Conservation (phyloP, 2,797 vertebrate species). For the Coccyzus lansbergi region DNA sequence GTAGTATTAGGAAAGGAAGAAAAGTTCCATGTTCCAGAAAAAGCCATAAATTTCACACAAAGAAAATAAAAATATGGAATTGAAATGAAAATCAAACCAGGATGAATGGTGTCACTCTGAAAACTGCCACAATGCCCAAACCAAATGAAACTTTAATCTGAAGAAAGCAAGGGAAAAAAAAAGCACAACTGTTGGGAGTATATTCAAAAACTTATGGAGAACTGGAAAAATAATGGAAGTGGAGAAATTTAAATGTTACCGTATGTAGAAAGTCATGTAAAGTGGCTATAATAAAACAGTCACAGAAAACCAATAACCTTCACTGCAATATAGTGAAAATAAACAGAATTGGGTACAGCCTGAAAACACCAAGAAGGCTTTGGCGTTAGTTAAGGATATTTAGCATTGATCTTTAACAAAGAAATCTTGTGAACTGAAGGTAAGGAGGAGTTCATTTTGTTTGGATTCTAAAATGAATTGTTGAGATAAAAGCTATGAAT, state of each 20-base stretch:
- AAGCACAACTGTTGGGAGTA: neutral
- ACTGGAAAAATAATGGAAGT: neutral
- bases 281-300: neutral
- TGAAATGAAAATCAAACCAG: neutral
- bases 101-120: neutral
- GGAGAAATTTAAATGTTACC: constrained; percentile 1
- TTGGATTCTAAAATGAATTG: neutral
- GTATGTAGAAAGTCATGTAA: neutral
- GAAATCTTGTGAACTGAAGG: neutral
- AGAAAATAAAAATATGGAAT: neutral
- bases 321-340: neutral
- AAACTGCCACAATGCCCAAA: neutral
- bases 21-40: neutral
- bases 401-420: neutral
- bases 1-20: neutral
- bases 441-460: neutral
- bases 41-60: neutral
- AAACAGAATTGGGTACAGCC: neutral
- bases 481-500: neutral
- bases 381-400: constrained; percentile 4
- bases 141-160: neutral
- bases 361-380: neutral
- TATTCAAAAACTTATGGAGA: neutral
- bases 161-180: neutral
- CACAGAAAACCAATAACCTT: neutral